Evolutionary conservation across 2,113 vertebrate species (phyloP), one percentile per base, ranked within the genome.

Genomic region (Plestiodon gilberti): DNA sequence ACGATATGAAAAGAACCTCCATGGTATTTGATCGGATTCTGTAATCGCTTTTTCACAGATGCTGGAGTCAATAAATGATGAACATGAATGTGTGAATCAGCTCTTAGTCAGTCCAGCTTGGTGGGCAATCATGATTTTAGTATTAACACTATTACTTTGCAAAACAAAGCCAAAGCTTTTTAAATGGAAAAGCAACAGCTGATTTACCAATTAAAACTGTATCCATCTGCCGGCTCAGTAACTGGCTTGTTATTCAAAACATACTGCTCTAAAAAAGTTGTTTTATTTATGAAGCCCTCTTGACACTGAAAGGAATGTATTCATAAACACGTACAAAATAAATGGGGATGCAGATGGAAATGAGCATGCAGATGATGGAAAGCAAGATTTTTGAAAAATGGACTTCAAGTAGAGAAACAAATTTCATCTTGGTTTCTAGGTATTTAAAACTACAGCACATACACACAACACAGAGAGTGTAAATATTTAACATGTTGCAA

Each of bases 211-310:
- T 96, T 96, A 96, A 96, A 96, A 94, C 96, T 96, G 93, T 95
- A 90, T 91, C 96, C 96, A 96, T 97, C 96, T 97, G 96, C 91
- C 95, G 77, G 88, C 70, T 89, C 90, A 83, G 92, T 93, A 91
- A 92, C 90, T 96, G 93, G 70, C 87, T 96, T 91, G 91, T 91
- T 93, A 91, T 95, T 95, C 95, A 95, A 91, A 95, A 93, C 92
- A 94, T 92, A 91, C 91, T 93, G 90, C 94, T 95, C 87, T 94
- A 91, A 96, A 94, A 92, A 88, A 91, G 88, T 89, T 96, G 96
- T 93, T 96, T 96, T 96, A 96, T 96, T 96, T 96, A 96, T 96
- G 95, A 97, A 96, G 94, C 95, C 92, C 93, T 94, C 92, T 67
- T 92, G 90, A 94, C 95, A 95, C 92, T 87, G 91, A 94, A 94